Percentiles rank a stretch among this genome's conserved stretches.
phyloP scores from a whole-genome alignment of 2,888 invertebrate species.

The Xestia c-nigrum region DNA sequence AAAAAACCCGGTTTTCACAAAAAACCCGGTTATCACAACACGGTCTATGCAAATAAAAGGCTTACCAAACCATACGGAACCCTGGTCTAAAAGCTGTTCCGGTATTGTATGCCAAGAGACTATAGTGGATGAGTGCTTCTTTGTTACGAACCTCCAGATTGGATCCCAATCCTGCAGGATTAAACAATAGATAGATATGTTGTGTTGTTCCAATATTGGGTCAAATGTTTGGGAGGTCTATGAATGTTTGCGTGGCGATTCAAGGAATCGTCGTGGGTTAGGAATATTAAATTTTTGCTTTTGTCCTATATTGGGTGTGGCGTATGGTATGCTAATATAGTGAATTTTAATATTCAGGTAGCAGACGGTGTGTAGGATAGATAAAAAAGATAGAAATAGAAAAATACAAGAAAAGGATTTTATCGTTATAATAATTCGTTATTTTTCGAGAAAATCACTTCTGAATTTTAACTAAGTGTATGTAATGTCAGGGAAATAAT shows the following conservation, averaged over 20 bases:
- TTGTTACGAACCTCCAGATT: constrained; percentile 54
- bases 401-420: no score
- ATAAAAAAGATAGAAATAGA: neutral
- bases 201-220: constrained; percentile 32
- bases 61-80: constrained; percentile 25
- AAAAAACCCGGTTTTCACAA: neutral
- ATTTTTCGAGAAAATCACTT: no score
- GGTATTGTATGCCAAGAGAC: constrained; percentile 42
- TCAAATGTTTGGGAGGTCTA: constrained; percentile 26
- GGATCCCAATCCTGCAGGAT: constrained; percentile 49
- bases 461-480: no score
- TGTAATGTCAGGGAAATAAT: no score
- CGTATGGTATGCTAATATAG: neutral
- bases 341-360: neutral
- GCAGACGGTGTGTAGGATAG: neutral
- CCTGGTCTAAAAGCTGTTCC: constrained; percentile 27
- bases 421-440: no score
- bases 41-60: constrained; percentile 42
- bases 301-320: neutral
- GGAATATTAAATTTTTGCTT: constrained; percentile 19
- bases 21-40: neutral
- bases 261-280: neutral
- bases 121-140: constrained; percentile 46
- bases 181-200: constrained; percentile 33
- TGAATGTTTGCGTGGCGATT: constrained; percentile 5